Conservation (phyloP, 2,113 vertebrate genomes). For the Protobothrops mucrosquamatus region DNA sequence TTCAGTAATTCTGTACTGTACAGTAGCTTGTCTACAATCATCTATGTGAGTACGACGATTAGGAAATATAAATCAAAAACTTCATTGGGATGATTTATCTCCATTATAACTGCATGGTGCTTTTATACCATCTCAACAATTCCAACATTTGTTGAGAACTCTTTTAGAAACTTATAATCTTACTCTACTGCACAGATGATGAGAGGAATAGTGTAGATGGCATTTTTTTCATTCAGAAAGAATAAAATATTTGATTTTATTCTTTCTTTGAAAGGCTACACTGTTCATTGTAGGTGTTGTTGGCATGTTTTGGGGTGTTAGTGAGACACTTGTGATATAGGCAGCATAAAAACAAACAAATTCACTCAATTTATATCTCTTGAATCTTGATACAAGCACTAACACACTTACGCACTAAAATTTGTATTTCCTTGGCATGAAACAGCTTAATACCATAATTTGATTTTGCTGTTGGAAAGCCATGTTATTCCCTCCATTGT, state of each 20-base stretch:
- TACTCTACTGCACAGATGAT: neutral
- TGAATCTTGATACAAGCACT: neutral
- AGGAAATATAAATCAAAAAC: neutral
- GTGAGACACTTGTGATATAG: neutral
- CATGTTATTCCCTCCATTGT: neutral
- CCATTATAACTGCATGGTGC: neutral
- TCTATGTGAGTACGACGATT: neutral
- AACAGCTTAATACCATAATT: neutral
- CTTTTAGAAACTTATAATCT: neutral
- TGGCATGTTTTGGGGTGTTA: neutral
- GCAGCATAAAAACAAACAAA: neutral
- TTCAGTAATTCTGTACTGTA: neutral
- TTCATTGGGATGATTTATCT: neutral
- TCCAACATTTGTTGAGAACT: neutral
- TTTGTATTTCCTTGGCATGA: neutral
- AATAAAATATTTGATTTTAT: neutral
- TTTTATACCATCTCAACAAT: neutral
- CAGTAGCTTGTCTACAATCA: neutral
- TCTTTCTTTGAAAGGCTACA: neutral
- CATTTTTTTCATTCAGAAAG: neutral
- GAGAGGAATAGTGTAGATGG: neutral
- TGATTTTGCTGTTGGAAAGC: neutral
- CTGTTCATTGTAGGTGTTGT: neutral
- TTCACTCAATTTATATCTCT: neutral
- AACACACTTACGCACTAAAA: neutral